Base-by-base conservation (phyloP, 2,797 vertebrate species). In the Limnodromus scolopaceus region DNA sequence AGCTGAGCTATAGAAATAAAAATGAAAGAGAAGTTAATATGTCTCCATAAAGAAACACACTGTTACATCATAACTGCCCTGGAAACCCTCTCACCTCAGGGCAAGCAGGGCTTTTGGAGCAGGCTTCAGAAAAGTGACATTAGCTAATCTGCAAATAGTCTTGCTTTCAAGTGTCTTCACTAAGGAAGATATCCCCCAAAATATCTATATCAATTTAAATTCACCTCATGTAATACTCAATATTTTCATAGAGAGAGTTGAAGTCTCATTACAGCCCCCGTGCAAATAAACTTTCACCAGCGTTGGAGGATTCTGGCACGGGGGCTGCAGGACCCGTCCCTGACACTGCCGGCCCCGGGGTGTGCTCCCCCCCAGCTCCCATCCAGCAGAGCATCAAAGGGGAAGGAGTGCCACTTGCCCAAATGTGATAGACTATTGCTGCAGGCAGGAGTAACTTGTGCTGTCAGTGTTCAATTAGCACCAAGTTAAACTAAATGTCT, bases 381-480 rank as follows among this genome's bases (percentile, higher is more conserved):
- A 32, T 81, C 69, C 34, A 41, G 55, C 79, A 88, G 51, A 93
- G 90, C 91, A 93, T 90, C 85, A 83, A 82, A 94, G 74, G 60
- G 84, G 89, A 81, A 90, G 89, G 86, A 82, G 92, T 89, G 90
- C 84, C 92, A 55, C 94, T 92, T 91, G 79, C 93, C 93, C 88
- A 94, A 96, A 96, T 27, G 94, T 96, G 96, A 97, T 92, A 93
- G 96, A 97, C 97, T 95, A 82, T 93, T 94, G 97, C 96, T 96
- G 97, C 93, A 96, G 96, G 97, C 96, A 93, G 93, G 93, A 97
- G 93, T 97, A 97, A 96, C 94, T 97, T 93, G 94, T 92, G 94
- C 95, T 97, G 95, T 97, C 97, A 97, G 94, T 86, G 96, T 97
- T 97, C 97, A 97, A 95, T 97, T 97, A 97, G 95, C 96, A 96